Base-by-base conservation (phyloP, 2,113 vertebrate genomes). In the Pseudopodoces humilis region DNA sequence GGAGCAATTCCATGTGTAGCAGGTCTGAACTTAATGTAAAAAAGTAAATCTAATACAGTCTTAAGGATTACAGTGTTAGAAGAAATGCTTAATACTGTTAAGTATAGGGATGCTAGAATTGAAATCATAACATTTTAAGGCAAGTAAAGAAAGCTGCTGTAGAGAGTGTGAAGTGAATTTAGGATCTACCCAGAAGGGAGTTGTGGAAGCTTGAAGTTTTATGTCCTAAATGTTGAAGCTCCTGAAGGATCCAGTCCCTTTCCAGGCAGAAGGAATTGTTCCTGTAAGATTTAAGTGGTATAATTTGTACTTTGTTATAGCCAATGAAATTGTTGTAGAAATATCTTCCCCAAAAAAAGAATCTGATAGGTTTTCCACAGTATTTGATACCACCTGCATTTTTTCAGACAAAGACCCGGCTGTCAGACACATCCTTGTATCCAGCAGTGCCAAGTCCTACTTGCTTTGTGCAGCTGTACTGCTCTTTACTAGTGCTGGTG, bases 381-480 rank as follows among this genome's bases (percentile, higher is more conserved):
- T 81, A 24, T 47, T 77, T 78, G 28, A 16, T 74, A 55, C 33
- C 5, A 11, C 28, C 53, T 84, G 35, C 5, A 0, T 78, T 69
- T 47, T 81, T 14, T 81, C 59, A 33, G 50, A 15, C 16, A 13
- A 59, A 50, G 55, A 77, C 35, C 13, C 14, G 14, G 30, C 23
- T 81, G 74, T 68, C 25, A 14, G n/a, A 15, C 27, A 3, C 15
- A 18, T 33, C 33, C 14, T 56, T 64, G 15, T 37, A 20, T 21
- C 24, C 33, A 24, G 1, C 0, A 0, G 9, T 30, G 44, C 33
- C 17, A 28, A 72, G 23, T 47, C 6, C 23, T 49, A 0, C 44
- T 52, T 1, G 1, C 23, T 5, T 47, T 2, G 1, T 21, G 24
- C 27, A 39, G 30, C n/a, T 27, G 13, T 33, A 1, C 37, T 59